phyloP scores from a whole-genome alignment of 2,797 vertebrate genomes.

The Cryptoblepharus egeriae region DNA sequence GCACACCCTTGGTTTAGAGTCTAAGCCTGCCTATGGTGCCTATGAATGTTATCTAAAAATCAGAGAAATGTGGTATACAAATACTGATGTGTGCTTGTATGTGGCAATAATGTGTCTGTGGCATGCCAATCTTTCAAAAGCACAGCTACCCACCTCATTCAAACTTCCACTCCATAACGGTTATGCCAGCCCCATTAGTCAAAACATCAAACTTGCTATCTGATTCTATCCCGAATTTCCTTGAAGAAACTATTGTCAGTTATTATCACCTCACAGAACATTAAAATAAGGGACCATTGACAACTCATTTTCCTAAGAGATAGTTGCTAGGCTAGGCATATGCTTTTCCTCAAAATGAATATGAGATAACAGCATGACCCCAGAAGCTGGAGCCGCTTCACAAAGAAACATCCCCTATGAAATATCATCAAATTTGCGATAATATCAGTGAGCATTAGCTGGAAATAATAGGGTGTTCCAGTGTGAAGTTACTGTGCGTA shows the following conservation, averaged over 20 bases:
- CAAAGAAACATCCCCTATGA: slow-evolving; percentile 17
- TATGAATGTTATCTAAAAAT: no score
- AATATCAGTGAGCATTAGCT: slow-evolving; percentile 15
- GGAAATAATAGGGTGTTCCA: slow-evolving; percentile 31
- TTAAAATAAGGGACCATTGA: slow-evolving; percentile 21
- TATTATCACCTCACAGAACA: neutral
- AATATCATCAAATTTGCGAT: slow-evolving; percentile 37
- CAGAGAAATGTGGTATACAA: no score
- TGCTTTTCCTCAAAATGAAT: slow-evolving; percentile 38
- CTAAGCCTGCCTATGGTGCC: no score
- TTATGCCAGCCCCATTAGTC: neutral
- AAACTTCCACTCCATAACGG: neutral
- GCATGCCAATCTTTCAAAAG: neutral
- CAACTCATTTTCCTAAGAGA: slow-evolving; percentile 37
- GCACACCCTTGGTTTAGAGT: no score
- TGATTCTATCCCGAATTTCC: neutral
- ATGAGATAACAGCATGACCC: slow-evolving; percentile 41
- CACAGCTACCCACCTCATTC: neutral
- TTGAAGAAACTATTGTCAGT: neutral
- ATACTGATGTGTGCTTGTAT: no score
- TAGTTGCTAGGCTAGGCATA: slow-evolving; percentile 27
- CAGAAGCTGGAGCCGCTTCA: slow-evolving; percentile 4
- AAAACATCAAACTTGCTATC: neutral
- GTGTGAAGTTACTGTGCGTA: slow-evolving; percentile 2
- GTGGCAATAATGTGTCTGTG: neutral